Evolutionary conservation across 1,140 invertebrate genomes (phyloP), one percentile per base, ranked within the genome.

Genomic region (Trachymyrmex cornetzi): DNA sequence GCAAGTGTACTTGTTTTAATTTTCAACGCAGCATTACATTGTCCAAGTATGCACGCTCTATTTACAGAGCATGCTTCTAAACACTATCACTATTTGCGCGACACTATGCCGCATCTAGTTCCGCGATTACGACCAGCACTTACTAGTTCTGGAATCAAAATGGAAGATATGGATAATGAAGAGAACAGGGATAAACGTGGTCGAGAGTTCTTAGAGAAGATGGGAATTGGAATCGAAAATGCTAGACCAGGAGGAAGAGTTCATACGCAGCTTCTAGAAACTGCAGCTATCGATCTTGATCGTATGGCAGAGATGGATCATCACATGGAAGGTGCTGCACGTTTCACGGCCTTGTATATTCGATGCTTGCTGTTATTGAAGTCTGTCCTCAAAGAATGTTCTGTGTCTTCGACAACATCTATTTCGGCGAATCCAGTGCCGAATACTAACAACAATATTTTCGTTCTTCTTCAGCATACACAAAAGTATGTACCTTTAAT

Each of bases 21-120:
- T 34, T 97, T 99, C 90, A 99, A 99, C 96, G 99, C 99, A 34
- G 99, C 99, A 2, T 96, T 97, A 87, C 96, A 98, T 93, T 98
- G 98, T 94, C 97, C 98, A 30, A 98, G 98, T 38, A 99, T 99
- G 96, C 96, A 98, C 84, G 97, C 98, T 53, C 95, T 99, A 57
- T 98, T 99, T 92, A 98, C 99, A 82, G 97, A 98, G 79, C 98
- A 99, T 92, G 98, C 98, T 0, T 96, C 97, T 38, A 97, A 98
- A 67, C 99, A 99, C 95, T 99, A 99, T 95, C 97, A 97, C 12
- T 99, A 99, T 95, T 95, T 99, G n/a, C 96, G 98, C 16, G 98
- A 99, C 93, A 99, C 98, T 1, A 97, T 99, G 96, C 98, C 99
- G 3, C 96, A 98, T 91, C 96, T 99, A n/a, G 98, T 99, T 30